Conservation (phyloP, 2,888 invertebrate species). For the Cantharis flavilabris region DNA sequence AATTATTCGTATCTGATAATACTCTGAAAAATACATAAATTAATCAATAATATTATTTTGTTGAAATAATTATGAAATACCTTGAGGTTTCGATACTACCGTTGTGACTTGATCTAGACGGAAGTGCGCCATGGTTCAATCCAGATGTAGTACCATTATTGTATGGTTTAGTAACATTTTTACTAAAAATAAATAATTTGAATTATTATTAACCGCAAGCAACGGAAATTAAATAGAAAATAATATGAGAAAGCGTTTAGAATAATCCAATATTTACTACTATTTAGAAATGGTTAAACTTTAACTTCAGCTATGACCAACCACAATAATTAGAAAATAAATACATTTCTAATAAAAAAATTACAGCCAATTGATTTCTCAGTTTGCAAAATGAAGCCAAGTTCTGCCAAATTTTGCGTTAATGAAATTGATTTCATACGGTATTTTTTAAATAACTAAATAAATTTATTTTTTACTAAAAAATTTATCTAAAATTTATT, state of each 20-base stretch:
- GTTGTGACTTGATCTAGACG: conserved; percentile 46
- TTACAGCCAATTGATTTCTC: not conserved
- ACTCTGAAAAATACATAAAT: conserved; percentile 22
- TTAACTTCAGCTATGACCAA: not conserved
- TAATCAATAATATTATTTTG: not conserved
- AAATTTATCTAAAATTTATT: no score
- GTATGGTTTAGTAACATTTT: conserved; percentile 43
- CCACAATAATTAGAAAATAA: not conserved
- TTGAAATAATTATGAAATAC: conserved; percentile 28
- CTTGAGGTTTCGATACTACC: conserved; percentile 41
- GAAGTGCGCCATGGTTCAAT: conserved; percentile 40
- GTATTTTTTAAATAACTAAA: no score
- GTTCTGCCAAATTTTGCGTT: not conserved
- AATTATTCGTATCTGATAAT: conserved; percentile 28
- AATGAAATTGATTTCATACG: not conserved
- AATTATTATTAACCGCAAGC: not conserved
- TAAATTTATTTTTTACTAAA: no score
- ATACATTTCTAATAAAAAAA: not conserved
- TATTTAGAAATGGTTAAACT: not conserved
- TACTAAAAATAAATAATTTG: conserved; percentile 42
- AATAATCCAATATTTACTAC: not conserved
- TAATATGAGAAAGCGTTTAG: not conserved
- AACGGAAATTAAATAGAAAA: not conserved
- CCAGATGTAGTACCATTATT: conserved; percentile 44
- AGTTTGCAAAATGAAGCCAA: not conserved